Conservation (phyloP, 2,888 invertebrate species). For the Drosophila colorata region DNA sequence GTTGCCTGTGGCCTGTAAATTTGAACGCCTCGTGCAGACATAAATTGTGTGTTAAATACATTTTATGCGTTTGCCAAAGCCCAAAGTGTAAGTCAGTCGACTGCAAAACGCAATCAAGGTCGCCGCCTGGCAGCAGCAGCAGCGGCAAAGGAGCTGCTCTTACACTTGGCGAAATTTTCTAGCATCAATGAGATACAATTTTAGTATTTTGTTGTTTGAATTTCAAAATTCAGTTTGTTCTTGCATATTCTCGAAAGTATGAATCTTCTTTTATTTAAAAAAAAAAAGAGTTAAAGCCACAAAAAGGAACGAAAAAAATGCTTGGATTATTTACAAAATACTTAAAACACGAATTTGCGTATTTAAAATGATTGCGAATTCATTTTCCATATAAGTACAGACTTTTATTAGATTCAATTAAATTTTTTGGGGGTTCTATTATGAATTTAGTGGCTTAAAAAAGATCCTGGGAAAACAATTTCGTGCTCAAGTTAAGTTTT, state of each 20-base stretch:
- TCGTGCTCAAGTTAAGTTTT: too few species aligned
- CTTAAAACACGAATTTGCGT: background rate
- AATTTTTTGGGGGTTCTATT: too few species aligned
- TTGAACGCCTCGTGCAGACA: conserved; percentile 75
- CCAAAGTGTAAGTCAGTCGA: conserved; percentile 60
- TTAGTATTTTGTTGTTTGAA: background rate
- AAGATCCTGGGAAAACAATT: too few species aligned
- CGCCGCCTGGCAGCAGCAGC: conserved; percentile 28
- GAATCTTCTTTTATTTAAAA: too few species aligned
- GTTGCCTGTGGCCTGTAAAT: conserved; percentile 72
- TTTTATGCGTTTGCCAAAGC: conserved; percentile 71
- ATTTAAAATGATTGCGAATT: background rate
- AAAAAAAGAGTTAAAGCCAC: too few species aligned
- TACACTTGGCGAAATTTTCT: conserved; percentile 2
- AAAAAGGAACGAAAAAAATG: background rate
- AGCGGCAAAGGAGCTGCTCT: background rate
- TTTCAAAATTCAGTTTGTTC: too few species aligned
- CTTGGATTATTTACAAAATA: background rate
- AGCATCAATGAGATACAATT: background rate
- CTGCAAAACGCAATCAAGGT: conserved; percentile 76
- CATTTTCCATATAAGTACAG: too few species aligned
- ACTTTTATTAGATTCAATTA: too few species aligned
- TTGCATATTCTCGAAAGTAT: too few species aligned
- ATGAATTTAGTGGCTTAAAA: too few species aligned
- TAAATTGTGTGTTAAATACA: conserved; percentile 82